These are phyloP conservation scores for Antheraea assamensis DNA, from an alignment of 2,888 invertebrate genomes.

Conservation along the genomic window DNA sequence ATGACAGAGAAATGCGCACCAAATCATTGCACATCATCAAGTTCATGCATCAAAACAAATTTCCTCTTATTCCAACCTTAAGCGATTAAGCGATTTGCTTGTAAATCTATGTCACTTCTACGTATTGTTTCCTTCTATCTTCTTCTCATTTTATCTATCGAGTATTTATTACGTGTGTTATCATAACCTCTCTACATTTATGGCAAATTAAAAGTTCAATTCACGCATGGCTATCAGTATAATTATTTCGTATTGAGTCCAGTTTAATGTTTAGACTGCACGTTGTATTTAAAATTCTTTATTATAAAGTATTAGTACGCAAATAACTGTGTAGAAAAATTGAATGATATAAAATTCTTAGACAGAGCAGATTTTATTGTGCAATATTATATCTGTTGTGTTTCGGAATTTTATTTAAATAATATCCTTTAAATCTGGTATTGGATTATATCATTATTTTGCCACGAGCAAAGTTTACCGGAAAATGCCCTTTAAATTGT, in stretches of 20 bases:
- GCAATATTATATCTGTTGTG: slow-evolving; percentile 44
- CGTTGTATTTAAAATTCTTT: slow-evolving; percentile 70
- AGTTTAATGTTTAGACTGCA: slow-evolving; percentile 79
- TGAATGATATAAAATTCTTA: slow-evolving; percentile 61
- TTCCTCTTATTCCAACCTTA: slow-evolving; percentile 52
- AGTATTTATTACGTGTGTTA: slow-evolving; percentile 63
- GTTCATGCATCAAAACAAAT: slow-evolving; percentile 63
- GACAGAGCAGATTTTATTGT: slow-evolving; percentile 65
- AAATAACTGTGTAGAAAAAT: slow-evolving; percentile 66
- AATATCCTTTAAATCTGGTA: slow-evolving; percentile 24
- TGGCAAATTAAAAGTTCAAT: slow-evolving; percentile 54
- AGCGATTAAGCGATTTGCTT: slow-evolving; percentile 56
- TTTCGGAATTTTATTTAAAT: slow-evolving; percentile 41
- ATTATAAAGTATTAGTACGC: slow-evolving; percentile 61
- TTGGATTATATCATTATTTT: slow-evolving; percentile 24
- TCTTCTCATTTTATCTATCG: slow-evolving; percentile 54
- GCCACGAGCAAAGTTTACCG: slow-evolving; percentile 26
- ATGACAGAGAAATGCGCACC: slow-evolving; percentile 55
- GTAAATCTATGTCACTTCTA: slow-evolving; percentile 51
- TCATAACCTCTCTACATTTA: slow-evolving; percentile 58
- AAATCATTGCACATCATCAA: slow-evolving; percentile 64
- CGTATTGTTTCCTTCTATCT: slow-evolving; percentile 61
- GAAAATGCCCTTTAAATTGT: slow-evolving; percentile 23
- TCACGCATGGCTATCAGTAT: slow-evolving; percentile 77
- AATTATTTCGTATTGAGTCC: slow-evolving; percentile 63